Evolutionary conservation across 1,140 invertebrate genomes (phyloP).

Genomic region (Myzus persicae): DNA sequence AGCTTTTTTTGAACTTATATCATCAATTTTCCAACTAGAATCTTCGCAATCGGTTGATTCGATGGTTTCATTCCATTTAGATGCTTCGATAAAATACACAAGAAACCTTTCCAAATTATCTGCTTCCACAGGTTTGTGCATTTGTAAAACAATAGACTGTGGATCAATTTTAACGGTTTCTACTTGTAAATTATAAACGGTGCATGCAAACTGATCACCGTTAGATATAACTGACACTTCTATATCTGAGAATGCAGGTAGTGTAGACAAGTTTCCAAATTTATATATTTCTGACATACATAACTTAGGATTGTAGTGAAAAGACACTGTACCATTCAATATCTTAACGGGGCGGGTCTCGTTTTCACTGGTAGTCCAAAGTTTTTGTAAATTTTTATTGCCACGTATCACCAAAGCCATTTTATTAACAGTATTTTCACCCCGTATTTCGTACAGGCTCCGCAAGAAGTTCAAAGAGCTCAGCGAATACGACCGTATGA

Average conservation of each 20-base stretch:
- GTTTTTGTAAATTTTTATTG: constrained; percentile 90
- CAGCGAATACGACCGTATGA: constrained; percentile 81
- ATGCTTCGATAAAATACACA: constrained; percentile 72
- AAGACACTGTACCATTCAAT: constrained; percentile 77
- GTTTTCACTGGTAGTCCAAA: constrained; percentile 76
- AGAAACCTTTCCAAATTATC: constrained; percentile 81
- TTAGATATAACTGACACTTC: constrained; percentile 87
- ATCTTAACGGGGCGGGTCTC: constrained; percentile 67
- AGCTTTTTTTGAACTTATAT: constrained; percentile 60
- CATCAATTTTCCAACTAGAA: constrained; percentile 69
- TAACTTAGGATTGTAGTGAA: constrained; percentile 94
- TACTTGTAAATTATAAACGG: constrained; percentile 64
- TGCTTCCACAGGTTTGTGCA: constrained; percentile 68
- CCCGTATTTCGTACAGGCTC: constrained; percentile 76
- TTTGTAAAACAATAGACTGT: constrained; percentile 39
- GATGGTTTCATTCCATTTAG: constrained; percentile 81
- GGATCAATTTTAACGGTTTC: constrained; percentile 29
- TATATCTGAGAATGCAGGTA: constrained; percentile 64
- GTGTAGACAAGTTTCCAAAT: constrained; percentile 68
- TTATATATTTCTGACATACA: constrained; percentile 81
- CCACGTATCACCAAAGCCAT: constrained; percentile 81
- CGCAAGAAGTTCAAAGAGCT: constrained; percentile 87
- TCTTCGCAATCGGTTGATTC: constrained; percentile 84
- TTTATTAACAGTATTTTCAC: constrained; percentile 64
- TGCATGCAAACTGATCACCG: constrained; percentile 88